Base-by-base conservation (phyloP, 2,888 invertebrate genomes). In the Polymixis flavicincta region DNA sequence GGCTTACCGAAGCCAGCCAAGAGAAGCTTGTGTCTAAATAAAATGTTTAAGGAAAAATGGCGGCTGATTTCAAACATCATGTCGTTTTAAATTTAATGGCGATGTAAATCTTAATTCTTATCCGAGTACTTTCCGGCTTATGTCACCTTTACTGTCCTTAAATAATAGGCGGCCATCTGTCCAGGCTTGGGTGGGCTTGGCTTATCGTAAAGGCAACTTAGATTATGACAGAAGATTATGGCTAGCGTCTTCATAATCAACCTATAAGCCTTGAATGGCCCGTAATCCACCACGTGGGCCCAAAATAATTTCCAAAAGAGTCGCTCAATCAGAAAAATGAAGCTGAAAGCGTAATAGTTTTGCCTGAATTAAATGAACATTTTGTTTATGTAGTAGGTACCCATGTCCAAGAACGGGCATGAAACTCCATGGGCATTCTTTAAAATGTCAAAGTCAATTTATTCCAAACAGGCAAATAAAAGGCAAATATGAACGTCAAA, bases 1-100 rank as follows among this genome's bases (percentile, higher is more conserved):
- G 48, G 78, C 57, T 76, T 72, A 84, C 74, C 11, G 60, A 64
- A 86, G 73, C 73, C 61, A 37, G 42, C 7, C 57, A 69, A 64
- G 3, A 14, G 48, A 55, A n/a, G 52, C 13, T 48, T 68, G 48
- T 42, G 22, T 78, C 48, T 48, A 45, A 83, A 76, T 70, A 61
- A 79, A 83, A 70, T 59, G 1, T 17, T 61, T 54, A 42, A 13
- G 50, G 25, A 0, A 61, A 79, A 68, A 80, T 71, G 67, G 67
- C 45, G 22, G 22, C 45, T 25, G 22, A 17, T 28, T 52, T 37
- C 17, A 9, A 52, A 78, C 77, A 69, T 75, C 22, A 61, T 63
- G 60, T 52, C 22, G 55, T 82, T 78, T 65, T 61, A 28, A 63
- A 0, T 66, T 61, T 82, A 57, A 70, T 52, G 55, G 50, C 28